Base-by-base conservation (phyloP, 1,140 invertebrate species). In the Drepana arcuata region DNA sequence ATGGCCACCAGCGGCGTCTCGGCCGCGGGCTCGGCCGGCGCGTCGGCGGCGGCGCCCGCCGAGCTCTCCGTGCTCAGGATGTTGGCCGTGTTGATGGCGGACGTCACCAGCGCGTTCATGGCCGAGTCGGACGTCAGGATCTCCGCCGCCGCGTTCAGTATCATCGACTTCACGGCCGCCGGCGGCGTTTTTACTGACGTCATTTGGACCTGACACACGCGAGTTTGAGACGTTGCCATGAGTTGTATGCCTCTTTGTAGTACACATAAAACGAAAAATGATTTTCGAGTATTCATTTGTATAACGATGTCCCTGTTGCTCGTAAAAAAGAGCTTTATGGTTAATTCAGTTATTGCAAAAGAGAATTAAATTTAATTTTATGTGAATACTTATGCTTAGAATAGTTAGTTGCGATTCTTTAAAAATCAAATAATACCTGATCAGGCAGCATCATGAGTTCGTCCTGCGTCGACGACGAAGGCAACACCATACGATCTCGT, bases 121-220 rank as follows among this genome's bases (percentile, higher is more conserved):
- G 86, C 84, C 21, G 82, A 72, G 35, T 86, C 86, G 11, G 86
- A 86, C 7, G 86, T 79, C 13, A 84, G 78, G 42, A 88, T 86
- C 69, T 89, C 88, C 0, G 87, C 88, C 1, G 88, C 86, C 1
- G 88, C 88, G 48, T 88, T 88, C 13, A 90, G 68, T 35, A 89
- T 85, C 78, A 90, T 88, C 24, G 85, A 88, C 60, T 89, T 89
- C 34, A 89, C 88, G 10, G 87, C 85, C n/a, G 89, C 88, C 0
- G 87, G 85, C 1, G 89, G 82, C 26, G 89, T 84, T 24, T 85
- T 87, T 23, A 86, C 85, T 7, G 70, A 56, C 29, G 78, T 85
- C 35, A 85, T 57, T 5, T 57, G 50, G 41, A 83, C 51, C 10
- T n/a, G n/a, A n/a, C n/a, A n/a, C n/a, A n/a, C n/a, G n/a, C n/a